These are phyloP conservation scores for Parascotia fuliginaria DNA, from an alignment of 2,888 invertebrate species.

Conservation along the genomic window DNA sequence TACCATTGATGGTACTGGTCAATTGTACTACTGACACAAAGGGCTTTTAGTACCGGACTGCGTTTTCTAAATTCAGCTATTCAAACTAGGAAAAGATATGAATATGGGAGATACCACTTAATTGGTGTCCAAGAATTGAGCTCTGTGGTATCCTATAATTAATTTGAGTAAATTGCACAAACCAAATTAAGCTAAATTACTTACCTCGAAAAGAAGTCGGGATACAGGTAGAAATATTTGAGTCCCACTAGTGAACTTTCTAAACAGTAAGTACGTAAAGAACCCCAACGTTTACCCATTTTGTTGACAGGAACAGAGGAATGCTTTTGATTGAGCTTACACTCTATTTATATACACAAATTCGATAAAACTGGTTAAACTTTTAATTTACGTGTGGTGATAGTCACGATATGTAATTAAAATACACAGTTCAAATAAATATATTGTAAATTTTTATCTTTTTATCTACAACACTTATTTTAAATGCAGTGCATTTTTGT, in stretches of 20 bases:
- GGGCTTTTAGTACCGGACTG: too few relatives aligned
- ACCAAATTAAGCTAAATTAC: too few relatives aligned
- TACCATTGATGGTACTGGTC: too few relatives aligned
- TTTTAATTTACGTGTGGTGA: background rate
- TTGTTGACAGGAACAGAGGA: background rate
- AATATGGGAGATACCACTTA: too few relatives aligned
- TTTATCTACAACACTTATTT: background rate
- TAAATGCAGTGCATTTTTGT: background rate
- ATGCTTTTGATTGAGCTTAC: background rate
- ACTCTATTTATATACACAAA: background rate
- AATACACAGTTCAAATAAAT: background rate
- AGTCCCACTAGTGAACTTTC: slow-evolving; percentile 68
- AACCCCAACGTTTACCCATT: slow-evolving; percentile 50
- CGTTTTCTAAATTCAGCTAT: too few relatives aligned
- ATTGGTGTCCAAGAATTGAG: too few relatives aligned
- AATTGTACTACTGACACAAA: too few relatives aligned
- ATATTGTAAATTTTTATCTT: background rate
- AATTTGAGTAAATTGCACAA: too few relatives aligned
- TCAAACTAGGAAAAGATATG: too few relatives aligned
- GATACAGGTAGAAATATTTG: slow-evolving; percentile 77
- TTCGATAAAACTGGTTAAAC: background rate
- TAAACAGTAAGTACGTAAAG: slow-evolving; percentile 64
- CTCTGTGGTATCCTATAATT: too few relatives aligned
- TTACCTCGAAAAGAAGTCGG: slow-evolving; percentile 71
- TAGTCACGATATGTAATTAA: background rate